A percentile compares a stretch with the other conserved stretches of the same genome.
Conservation (phyloP, 2,888 invertebrate genomes). For the Teinopalpus imperialis region DNA sequence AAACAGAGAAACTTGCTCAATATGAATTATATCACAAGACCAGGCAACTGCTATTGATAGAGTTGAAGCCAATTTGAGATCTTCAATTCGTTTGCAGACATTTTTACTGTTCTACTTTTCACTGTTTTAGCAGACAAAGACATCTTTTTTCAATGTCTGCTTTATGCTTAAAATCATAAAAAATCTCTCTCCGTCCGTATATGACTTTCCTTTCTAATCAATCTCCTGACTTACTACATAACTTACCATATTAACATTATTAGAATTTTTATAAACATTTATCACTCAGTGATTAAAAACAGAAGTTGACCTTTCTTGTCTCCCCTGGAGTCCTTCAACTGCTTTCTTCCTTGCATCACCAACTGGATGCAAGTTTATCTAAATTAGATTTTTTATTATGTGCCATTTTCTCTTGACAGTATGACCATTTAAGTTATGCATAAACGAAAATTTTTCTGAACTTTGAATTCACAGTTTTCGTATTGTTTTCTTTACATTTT, state of each 20-base stretch:
- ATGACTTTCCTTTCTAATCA: constrained; percentile 3
- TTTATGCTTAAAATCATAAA: neutral
- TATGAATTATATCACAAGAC: constrained; percentile 1
- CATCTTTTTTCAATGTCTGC: neutral
- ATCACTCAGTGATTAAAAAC: constrained; percentile 15
- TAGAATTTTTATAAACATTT: too few species aligned
- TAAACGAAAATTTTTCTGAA: constrained; percentile 10
- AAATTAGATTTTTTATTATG: constrained; percentile 3
- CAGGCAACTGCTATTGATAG: neutral
- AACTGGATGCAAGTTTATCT: neutral
- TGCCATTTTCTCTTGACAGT: neutral
- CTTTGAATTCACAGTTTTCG: neutral
- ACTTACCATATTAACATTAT: constrained; percentile 1
- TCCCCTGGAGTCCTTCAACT: constrained; percentile 13
- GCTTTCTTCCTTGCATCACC: constrained; percentile 18
- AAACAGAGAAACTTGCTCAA: neutral
- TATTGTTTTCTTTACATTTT: constrained; percentile 4
- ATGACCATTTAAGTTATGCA: constrained; percentile 8
- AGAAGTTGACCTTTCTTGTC: constrained; percentile 9
- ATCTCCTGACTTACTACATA: constrained; percentile 5
- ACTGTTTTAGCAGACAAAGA: constrained; percentile 1
- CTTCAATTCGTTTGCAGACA: neutral
- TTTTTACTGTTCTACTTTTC: neutral
- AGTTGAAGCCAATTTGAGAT: neutral
- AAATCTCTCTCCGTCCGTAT: neutral